Base-by-base conservation (phyloP, 2,888 invertebrate species). In the Tiliacea aurago region DNA sequence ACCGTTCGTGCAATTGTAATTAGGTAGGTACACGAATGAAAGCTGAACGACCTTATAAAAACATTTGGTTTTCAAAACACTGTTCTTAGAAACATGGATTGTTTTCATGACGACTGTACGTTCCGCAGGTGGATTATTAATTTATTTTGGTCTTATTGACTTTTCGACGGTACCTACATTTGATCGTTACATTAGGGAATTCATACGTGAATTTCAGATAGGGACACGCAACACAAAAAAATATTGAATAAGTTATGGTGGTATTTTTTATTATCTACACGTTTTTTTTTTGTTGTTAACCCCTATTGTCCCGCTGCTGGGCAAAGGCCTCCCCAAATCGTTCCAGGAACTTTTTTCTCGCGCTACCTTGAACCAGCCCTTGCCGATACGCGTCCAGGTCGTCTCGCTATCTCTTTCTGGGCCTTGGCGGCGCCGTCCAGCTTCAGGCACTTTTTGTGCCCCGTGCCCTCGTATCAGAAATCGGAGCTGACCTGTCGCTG, bases 131-230 rank as follows among this genome's bases (percentile, higher is more conserved):
- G 87, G 83, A 85, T 78, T 72, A 86, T 91, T 86, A 86, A 92
- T 89, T 81, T 37, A 37, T 37, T 37, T 37, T 69, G 69, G 78
- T 88, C 89, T 86, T 93, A 92, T 92, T 91, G 92, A 91, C 92
- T 88, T 91, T 89, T 85, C 81, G 86, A 80, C 85, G 75, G 66
- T 68, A 81, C n/a, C n/a, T n/a, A n/a, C 59, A 73, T 81, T 71
- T 81, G 81, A 77, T 77, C 81, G 78, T 74, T 85, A 84, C 87
- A 87, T 90, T 88, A 84, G 86, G 86, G 85, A 85, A 84, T 84
- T 76, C 73, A 81, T 64, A 73, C 69, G 77, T 69, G 72, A 76
- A 84, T 79, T 75, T 74, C 63, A 74, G 66, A 70, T 70, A 78
- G 72, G 37, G 68, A 83, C 93, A 37, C 89, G 90, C 90, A 84